A percentile compares a stretch with the other conserved stretches of the same genome.
Evolutionary conservation across 2,113 vertebrate species (phyloP).

Genomic region (Elaphurus davidianus): DNA sequence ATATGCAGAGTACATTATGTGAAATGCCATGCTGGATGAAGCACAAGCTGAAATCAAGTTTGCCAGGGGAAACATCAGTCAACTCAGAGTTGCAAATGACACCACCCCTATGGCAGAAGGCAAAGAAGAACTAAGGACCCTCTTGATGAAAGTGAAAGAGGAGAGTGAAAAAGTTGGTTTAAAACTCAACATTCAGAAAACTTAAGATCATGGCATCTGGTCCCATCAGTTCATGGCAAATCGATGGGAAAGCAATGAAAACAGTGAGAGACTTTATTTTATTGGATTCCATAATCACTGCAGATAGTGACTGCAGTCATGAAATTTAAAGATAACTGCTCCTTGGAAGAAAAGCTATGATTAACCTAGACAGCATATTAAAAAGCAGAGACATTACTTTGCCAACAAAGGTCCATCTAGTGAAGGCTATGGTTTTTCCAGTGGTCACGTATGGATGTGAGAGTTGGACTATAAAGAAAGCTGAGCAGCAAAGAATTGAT

Average conservation of each 20-base stretch:
- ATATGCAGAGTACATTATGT: neutral
- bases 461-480: neutral
- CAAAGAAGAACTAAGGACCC: rapidly evolving
- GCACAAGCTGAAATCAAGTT: neutral
- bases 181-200: neutral
- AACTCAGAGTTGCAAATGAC: neutral
- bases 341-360: neutral
- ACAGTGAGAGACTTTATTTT: neutral
- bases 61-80: neutral
- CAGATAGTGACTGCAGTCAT: neutral
- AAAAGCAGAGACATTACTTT: neutral
- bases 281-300: neutral
- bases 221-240: neutral
- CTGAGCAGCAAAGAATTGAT: too few relatives aligned
- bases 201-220: neutral
- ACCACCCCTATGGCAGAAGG: neutral
- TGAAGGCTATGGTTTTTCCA: neutral
- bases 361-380: neutral
- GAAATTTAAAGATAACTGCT: neutral
- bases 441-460: neutral
- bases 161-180: neutral
- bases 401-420: neutral
- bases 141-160: neutral
- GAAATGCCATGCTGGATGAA: rapidly evolving
- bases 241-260: neutral